A percentile compares a stretch with the other conserved stretches of the same genome.
phyloP scores from a whole-genome alignment of 1,140 invertebrate species.

The Zaprionus davidi region DNA sequence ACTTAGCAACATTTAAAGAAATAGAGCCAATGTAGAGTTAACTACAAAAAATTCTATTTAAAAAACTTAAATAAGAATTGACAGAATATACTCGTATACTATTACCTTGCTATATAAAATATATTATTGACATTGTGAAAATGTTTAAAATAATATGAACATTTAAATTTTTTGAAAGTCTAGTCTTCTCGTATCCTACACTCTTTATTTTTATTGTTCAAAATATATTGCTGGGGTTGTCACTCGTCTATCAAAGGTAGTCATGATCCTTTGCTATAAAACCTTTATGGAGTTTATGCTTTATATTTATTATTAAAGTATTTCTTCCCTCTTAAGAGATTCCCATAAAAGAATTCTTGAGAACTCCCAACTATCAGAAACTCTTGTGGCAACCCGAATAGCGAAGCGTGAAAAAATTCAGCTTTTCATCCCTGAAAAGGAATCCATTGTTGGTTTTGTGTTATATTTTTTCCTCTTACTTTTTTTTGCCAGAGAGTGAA shows the following conservation, averaged over 20 bases:
- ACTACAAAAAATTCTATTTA: no score
- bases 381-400: conserved; percentile 49
- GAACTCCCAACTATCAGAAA: conserved; percentile 17
- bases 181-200: no score
- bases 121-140: not conserved
- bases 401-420: conserved; percentile 65
- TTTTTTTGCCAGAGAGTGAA: conserved; percentile 39
- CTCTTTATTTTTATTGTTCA: no score
- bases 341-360: not conserved
- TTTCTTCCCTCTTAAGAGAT: not conserved
- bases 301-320: not conserved
- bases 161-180: no score
- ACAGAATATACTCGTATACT: not conserved
- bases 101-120: no score
- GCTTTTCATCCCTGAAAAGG: conserved; percentile 75
- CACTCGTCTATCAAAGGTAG: no score
- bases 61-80: not conserved
- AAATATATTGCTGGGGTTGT: no score
- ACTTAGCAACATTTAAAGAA: no score
- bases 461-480: conserved; percentile 35
- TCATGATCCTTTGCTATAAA: no score
- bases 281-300: not conserved
- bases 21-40: no score
- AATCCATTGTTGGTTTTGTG: conserved; percentile 72
- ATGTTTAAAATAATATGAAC: not conserved